phyloP scores from a whole-genome alignment of 1,140 invertebrate species.

The Thereuonema tuberculata region DNA sequence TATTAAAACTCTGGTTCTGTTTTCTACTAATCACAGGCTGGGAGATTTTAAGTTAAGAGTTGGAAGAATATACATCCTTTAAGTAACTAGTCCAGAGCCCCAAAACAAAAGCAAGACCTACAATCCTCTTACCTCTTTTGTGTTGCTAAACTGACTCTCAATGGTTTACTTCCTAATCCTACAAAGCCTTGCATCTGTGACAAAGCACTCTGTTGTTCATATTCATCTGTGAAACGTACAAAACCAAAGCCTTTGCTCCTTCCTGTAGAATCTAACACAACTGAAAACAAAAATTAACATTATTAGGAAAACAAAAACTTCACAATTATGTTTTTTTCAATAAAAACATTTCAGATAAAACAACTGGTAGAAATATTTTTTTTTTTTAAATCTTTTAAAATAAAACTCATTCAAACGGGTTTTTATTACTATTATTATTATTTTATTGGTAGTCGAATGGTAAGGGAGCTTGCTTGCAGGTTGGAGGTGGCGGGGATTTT shows the following conservation, averaged over 20 bases:
- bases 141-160: slow-evolving; percentile 35
- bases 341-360: no score
- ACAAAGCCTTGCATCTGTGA: slow-evolving; percentile 43
- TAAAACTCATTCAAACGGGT: no score
- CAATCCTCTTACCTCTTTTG: slow-evolving; percentile 56
- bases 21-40: no score
- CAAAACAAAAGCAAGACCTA: slow-evolving; percentile 23
- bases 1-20: neutral
- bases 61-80: neutral
- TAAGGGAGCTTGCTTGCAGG: no score
- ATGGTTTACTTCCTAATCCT: slow-evolving; percentile 34
- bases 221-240: slow-evolving; percentile 83
- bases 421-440: no score
- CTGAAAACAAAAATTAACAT: slow-evolving; percentile 34
- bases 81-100: neutral
- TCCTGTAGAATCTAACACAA: slow-evolving; percentile 72
- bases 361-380: no score
- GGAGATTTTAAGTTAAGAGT: neutral
- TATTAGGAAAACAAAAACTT: neutral
- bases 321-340: neutral
- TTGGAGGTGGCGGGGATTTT: no score
- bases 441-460: no score
- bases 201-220: slow-evolving; percentile 83
- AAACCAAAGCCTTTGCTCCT: slow-evolving; percentile 95
- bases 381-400: no score